These are phyloP conservation scores for Ciona savignyi DNA, from an alignment of 23 tunicate species.

Conservation along the genomic window DNA sequence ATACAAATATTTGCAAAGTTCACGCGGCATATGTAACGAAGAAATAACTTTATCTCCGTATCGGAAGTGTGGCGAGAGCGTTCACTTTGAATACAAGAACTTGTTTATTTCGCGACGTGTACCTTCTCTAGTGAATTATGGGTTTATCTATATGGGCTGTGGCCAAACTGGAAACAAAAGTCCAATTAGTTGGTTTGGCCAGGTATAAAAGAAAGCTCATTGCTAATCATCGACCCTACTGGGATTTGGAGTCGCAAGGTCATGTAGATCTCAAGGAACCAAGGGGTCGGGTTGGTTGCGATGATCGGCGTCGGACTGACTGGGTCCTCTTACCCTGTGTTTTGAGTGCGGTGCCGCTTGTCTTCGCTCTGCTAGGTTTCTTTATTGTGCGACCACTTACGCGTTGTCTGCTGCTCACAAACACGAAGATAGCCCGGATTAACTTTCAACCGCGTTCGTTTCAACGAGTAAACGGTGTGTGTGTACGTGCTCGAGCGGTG, in stretches of 20 bases:
- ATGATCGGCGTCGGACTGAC: not conserved
- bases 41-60: not conserved
- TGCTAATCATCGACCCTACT: not conserved
- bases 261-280: not conserved
- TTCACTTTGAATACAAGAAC: too few species aligned
- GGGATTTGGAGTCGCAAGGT: not conserved
- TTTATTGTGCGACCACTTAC: not conserved
- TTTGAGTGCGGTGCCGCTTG: constrained; percentile 2
- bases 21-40: not conserved
- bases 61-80: too few species aligned
- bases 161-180: too few species aligned
- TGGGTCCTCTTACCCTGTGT: not conserved
- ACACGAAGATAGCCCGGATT: constrained; percentile 1
- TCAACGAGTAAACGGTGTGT: not conserved
- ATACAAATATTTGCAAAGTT: not conserved
- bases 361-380: not conserved
- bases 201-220: not conserved
- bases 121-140: too few species aligned
- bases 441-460: not conserved
- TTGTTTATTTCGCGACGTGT: too few species aligned
- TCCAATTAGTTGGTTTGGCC: not conserved
- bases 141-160: too few species aligned
- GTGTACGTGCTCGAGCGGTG: not conserved
- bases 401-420: constrained; percentile 1
- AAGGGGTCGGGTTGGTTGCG: not conserved